Evolutionary conservation across 2,113 vertebrate species (phyloP).

Genomic region (Oostethus manadensis): DNA sequence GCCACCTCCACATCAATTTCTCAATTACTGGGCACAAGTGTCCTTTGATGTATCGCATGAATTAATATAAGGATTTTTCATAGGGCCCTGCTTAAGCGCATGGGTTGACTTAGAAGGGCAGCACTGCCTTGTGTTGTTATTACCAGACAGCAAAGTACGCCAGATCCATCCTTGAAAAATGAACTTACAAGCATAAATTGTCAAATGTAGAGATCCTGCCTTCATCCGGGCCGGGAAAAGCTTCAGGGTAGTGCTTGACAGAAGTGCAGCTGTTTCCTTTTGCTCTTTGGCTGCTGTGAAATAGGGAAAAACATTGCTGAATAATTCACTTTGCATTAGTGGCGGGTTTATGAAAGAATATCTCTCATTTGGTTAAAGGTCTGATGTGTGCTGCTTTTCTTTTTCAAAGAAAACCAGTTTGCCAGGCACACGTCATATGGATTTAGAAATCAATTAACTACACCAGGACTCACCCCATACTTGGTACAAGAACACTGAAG

Average conservation of each 20-base stretch:
- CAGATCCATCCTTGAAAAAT: constrained; percentile 52
- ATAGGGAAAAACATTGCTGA: constrained; percentile 46
- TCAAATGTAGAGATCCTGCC: constrained; percentile 29
- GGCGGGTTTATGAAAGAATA: not conserved
- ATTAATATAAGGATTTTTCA: too few relatives aligned
- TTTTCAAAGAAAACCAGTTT: constrained; percentile 16
- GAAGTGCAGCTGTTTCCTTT: constrained; percentile 69
- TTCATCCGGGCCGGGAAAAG: constrained; percentile 49
- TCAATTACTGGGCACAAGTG: too few relatives aligned
- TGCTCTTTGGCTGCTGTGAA: constrained; percentile 27
- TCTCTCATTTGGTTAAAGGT: constrained; percentile 1
- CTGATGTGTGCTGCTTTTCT: not conserved
- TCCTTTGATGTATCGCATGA: too few relatives aligned
- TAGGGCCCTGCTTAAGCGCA: constrained; percentile 30
- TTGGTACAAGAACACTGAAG: not conserved
- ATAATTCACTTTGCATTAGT: constrained; percentile 44
- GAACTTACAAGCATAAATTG: constrained; percentile 35
- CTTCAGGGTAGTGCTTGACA: constrained; percentile 38
- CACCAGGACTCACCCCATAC: not conserved
- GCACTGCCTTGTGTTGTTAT: constrained; percentile 40
- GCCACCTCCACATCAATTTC: too few relatives aligned
- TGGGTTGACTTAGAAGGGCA: constrained; percentile 45
- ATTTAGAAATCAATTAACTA: constrained; percentile 35
- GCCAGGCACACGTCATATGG: not conserved
- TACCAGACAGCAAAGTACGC: constrained; percentile 58